Percentiles rank a stretch among this genome's conserved stretches.
Evolutionary conservation across 2,888 invertebrate genomes (phyloP).

Genomic region (Pyralis farinalis): DNA sequence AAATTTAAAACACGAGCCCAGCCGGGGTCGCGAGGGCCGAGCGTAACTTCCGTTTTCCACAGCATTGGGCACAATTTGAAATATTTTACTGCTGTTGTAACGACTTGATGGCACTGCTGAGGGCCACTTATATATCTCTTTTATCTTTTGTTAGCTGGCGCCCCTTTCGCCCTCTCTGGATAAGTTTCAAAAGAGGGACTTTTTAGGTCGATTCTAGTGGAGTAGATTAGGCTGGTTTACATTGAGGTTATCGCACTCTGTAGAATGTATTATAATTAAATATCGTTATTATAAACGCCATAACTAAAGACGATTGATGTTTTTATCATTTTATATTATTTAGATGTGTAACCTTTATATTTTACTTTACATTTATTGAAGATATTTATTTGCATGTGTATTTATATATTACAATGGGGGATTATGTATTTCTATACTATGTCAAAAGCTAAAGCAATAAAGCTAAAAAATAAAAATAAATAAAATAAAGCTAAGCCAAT

Average conservation of each 20-base stretch:
- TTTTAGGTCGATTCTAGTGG: constrained; percentile 42
- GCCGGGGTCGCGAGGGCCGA: constrained; percentile 28
- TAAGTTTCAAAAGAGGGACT: constrained; percentile 53
- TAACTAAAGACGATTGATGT: too few relatives aligned
- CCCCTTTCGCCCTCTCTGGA: constrained; percentile 63
- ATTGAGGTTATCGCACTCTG: background rate
- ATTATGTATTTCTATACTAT: too few relatives aligned
- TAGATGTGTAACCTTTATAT: too few relatives aligned
- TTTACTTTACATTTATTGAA: too few relatives aligned
- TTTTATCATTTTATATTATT: too few relatives aligned
- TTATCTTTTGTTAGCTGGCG: constrained; percentile 74
- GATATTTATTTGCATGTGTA: too few relatives aligned
- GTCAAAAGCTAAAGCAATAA: too few relatives aligned
- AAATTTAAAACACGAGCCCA: constrained; percentile 10
- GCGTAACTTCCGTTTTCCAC: constrained; percentile 80
- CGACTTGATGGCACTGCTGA: constrained; percentile 78
- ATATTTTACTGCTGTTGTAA: constrained; percentile 80
- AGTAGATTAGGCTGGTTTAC: constrained; percentile 24
- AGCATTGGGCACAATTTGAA: constrained; percentile 81
- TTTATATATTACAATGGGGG: too few relatives aligned
- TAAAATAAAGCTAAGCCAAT: too few relatives aligned
- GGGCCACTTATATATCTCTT: constrained; percentile 80
- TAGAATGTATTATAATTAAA: too few relatives aligned
- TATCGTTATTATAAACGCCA: too few relatives aligned
- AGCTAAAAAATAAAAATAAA: too few relatives aligned